Base-by-base conservation (phyloP, 2,797 vertebrate species). In the Pithecia hirsuta region DNA sequence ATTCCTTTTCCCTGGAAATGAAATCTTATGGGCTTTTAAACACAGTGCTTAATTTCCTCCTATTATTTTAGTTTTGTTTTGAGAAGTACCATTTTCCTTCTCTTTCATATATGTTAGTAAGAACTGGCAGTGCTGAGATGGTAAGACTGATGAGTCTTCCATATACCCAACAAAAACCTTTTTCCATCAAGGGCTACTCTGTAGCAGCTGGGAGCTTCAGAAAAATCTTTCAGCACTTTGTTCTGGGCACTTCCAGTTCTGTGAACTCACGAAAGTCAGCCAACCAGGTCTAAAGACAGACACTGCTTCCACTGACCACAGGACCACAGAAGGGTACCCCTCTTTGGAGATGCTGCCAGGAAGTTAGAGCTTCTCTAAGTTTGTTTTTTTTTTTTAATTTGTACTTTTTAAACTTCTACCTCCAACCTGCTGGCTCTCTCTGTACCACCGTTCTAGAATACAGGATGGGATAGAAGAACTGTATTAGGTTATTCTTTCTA, bases 1-100 rank as follows among this genome's bases (percentile, higher is more conserved):
- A 39, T 26, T 96, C 30, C 59, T 93, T 59, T 81, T 50, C 39
- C 39, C 57, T 89, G 41, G 33, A 80, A 94, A 88, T 91, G 52
- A 85, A 33, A 84, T 89, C 41, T 81, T 79, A 94, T 64, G 80
- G 86, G 39, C 50, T 70, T 82, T 74, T 57, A 85, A 93, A 59
- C 26, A n/a, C 7, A 91, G 17, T 48, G 78, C 15, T 96, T 92
- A 67, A 67, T 92, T 75, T 70, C 80, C 41, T 36, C 13, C 50
- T 64, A 81, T 48, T 70, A 96, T 90, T 86, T 78, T 67, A 82
- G 67, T 78, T 79, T 64, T 80, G 36, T 59, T 92, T 79, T 79
- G 59, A 92, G n/a, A 93, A 85, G 22, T 12, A 82, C 57, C 15
- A 20, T 92, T 89, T 86, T 78, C 83, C 59, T 89, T 91, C 70